Evolutionary conservation across 2,888 invertebrate genomes (phyloP), one percentile per base, ranked within the genome.

Genomic region (Mayetiola destructor): DNA sequence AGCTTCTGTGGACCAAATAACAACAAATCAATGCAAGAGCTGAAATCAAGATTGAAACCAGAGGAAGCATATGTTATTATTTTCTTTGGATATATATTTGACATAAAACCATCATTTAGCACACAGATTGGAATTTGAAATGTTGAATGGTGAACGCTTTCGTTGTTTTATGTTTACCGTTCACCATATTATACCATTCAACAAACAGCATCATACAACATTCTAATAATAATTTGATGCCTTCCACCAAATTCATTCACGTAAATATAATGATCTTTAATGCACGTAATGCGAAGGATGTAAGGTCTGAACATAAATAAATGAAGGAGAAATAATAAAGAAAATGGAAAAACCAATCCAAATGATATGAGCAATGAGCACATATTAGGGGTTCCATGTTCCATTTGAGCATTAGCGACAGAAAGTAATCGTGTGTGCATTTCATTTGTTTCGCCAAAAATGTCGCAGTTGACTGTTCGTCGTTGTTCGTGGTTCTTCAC

Each of bases 191-290:
- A n/a, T n/a, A n/a, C n/a, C n/a, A n/a, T n/a, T n/a, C n/a, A n/a
- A n/a, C n/a, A n/a, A n/a, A n/a, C n/a, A n/a, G n/a, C n/a, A n/a
- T n/a, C n/a, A n/a, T n/a, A n/a, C n/a, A n/a, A n/a, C n/a, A n/a
- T n/a, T n/a, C n/a, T n/a, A n/a, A n/a, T n/a, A n/a, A n/a, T n/a
- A n/a, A n/a, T n/a, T n/a, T n/a, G n/a, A 23, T 48, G 37, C 37
- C n/a, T 12, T 37, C n/a, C 10, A 27, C 48, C 23, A 48, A 48
- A 48, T 48, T 48, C 16, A 48, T 48, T 27, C 48, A 48, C 48
- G 48, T 48, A 48, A 48, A 48, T 48, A 48, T 48, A 48, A 48
- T 48, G 27, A 48, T 48, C 48, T 48, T 48, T 48, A 48, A 48
- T 48, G 27, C 48, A 27, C 48, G 48, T 48, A 48, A 48, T 48